phyloP scores from a whole-genome alignment of 2,797 vertebrate genomes.

The Muscicapa comitata region DNA sequence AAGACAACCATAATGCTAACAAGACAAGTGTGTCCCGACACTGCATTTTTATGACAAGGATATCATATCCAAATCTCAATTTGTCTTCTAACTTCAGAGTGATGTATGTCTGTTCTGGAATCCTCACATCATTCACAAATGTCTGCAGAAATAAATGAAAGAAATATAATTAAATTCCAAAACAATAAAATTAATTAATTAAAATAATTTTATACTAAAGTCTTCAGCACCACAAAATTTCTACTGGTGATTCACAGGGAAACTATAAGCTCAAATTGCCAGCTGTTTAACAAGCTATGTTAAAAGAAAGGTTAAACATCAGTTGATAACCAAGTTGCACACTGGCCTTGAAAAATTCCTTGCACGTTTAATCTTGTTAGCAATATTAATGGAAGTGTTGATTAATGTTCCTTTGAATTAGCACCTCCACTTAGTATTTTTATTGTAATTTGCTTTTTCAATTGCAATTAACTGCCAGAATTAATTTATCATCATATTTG shows the following conservation, averaged over 20 bases:
- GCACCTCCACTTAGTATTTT: neutral
- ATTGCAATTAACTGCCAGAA: neutral
- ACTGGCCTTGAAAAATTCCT: neutral
- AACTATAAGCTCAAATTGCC: neutral
- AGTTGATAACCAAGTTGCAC: neutral
- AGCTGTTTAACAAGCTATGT: neutral
- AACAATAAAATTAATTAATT: neutral
- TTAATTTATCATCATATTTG: neutral
- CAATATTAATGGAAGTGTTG: neutral
- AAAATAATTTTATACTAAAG: neutral
- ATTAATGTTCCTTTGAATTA: neutral
- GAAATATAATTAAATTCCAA: neutral
- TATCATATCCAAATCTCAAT: slow-evolving; percentile 99
- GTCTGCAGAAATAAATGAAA: slow-evolving; percentile 80
- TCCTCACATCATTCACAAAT: slow-evolving; percentile 96
- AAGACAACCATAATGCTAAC: neutral
- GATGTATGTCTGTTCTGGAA: slow-evolving; percentile 97
- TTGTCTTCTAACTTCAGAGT: slow-evolving; percentile 97
- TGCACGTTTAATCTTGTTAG: neutral
- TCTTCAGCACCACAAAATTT: neutral
- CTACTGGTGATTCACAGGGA: neutral
- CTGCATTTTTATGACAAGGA: slow-evolving; percentile 79
- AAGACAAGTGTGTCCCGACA: neutral
- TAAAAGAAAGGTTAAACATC: neutral
- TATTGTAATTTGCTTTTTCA: neutral